Conservation (phyloP, 2,888 invertebrate species). For the Phalera bucephala region DNA sequence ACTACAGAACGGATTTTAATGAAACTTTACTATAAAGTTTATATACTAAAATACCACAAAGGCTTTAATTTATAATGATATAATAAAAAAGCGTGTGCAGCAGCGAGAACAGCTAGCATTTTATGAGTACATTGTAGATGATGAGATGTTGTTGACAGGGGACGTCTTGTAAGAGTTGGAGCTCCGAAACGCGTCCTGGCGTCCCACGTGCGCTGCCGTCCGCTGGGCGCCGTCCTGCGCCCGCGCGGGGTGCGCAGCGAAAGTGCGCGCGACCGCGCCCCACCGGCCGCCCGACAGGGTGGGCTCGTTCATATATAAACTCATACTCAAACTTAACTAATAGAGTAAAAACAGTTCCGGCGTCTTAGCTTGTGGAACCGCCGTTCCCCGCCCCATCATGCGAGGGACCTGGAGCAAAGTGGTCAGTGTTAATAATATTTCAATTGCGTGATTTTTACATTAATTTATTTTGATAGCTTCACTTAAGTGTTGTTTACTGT, state of each 20-base stretch:
- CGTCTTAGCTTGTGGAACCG: conserved; percentile 62
- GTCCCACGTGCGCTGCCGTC: conserved; percentile 8
- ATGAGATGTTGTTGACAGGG: background rate
- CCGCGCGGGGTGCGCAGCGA: conserved; percentile 50
- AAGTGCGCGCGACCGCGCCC: conserved; percentile 56
- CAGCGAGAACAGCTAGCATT: too few species aligned
- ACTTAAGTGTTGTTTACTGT: conserved; percentile 8
- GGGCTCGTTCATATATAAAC: conserved; percentile 64
- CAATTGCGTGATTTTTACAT: conserved; percentile 5
- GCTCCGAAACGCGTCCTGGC: conserved; percentile 43
- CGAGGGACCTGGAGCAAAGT: conserved; percentile 84
- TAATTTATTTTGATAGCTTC: background rate
- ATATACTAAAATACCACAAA: too few species aligned
- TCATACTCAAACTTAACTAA: conserved; percentile 52
- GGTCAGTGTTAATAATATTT: conserved; percentile 83
- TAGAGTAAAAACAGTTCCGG: conserved; percentile 70
- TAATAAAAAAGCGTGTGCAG: too few species aligned
- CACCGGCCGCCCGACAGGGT: conserved; percentile 54
- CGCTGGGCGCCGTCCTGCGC: conserved; percentile 8
- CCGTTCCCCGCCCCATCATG: conserved; percentile 78
- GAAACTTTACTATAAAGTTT: too few species aligned
- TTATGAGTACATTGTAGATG: background rate
- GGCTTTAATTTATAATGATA: too few species aligned
- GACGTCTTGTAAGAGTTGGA: background rate
- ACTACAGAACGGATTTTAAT: too few species aligned